Conservation (phyloP, 2,797 vertebrate genomes). For the Sebastes taczanowskii region DNA sequence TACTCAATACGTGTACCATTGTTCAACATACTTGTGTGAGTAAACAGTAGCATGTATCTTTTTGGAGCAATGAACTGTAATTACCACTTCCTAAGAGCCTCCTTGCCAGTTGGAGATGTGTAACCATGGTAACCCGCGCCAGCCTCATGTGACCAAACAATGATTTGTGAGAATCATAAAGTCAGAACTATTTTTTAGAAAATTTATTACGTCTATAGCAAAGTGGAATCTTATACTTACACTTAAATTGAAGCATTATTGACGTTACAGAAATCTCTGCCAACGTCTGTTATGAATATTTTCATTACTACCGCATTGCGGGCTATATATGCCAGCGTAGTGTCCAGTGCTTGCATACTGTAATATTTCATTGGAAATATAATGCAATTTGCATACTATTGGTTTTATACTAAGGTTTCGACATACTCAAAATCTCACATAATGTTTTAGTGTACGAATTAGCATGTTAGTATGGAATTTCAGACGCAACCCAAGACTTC, state of each 20-base stretch:
- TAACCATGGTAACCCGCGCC: not conserved
- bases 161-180: not conserved
- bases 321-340: not conserved
- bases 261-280: not conserved
- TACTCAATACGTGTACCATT: too few species aligned
- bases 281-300: not conserved
- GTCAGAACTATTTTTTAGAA: not conserved
- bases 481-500: not conserved
- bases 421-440: not conserved
- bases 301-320: not conserved
- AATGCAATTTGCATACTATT: not conserved
- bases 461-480: not conserved
- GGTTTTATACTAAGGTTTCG: not conserved
- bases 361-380: not conserved
- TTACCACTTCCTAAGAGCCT: too few species aligned
- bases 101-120: too few species aligned
- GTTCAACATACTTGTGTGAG: too few species aligned
- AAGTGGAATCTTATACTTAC: not conserved
- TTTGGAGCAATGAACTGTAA: too few species aligned
- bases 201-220: not conserved
- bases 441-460: not conserved
- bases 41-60: not conserved
- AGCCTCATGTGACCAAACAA: not conserved
- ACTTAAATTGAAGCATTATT: not conserved
- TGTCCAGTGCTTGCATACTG: not conserved